phyloP scores from a whole-genome alignment of 2,888 invertebrate species.

The Acronicta leporina region DNA sequence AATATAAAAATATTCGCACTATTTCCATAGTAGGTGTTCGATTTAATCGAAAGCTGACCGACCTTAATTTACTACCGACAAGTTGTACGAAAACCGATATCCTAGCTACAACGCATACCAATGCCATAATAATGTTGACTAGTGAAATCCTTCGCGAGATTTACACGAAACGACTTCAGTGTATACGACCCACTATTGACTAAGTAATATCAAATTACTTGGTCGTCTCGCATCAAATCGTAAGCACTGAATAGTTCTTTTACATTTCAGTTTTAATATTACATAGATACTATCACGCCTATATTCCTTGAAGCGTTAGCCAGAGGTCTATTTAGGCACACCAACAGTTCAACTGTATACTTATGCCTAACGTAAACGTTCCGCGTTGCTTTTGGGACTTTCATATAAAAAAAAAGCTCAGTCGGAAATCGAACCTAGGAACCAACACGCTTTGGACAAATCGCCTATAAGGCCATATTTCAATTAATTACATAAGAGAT shows the following conservation, averaged over 20 bases:
- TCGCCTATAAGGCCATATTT: too few species aligned
- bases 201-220: conserved; percentile 50
- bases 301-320: too few species aligned
- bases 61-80: conserved; percentile 51
- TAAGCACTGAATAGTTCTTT: not conserved
- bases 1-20: not conserved
- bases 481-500: too few species aligned
- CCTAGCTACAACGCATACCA: conserved; percentile 57
- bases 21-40: conserved; percentile 10
- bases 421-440: too few species aligned
- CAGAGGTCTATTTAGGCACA: too few species aligned
- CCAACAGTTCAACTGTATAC: too few species aligned
- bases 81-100: conserved; percentile 60
- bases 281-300: too few species aligned
- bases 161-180: conserved; percentile 44
- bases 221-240: conserved; percentile 39
- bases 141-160: conserved; percentile 61
- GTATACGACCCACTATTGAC: conserved; percentile 34
- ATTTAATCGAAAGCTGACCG: conserved; percentile 28
- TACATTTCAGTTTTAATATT: too few species aligned
- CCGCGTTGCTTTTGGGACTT: too few species aligned
- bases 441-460: too few species aligned
- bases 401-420: too few species aligned
- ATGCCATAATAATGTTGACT: conserved; percentile 71
- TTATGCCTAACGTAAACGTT: too few species aligned